Percentiles rank a stretch among this genome's conserved stretches.
Conservation (phyloP, 2,113 vertebrate genomes). For the Sterrhoptilus dennistouni region DNA sequence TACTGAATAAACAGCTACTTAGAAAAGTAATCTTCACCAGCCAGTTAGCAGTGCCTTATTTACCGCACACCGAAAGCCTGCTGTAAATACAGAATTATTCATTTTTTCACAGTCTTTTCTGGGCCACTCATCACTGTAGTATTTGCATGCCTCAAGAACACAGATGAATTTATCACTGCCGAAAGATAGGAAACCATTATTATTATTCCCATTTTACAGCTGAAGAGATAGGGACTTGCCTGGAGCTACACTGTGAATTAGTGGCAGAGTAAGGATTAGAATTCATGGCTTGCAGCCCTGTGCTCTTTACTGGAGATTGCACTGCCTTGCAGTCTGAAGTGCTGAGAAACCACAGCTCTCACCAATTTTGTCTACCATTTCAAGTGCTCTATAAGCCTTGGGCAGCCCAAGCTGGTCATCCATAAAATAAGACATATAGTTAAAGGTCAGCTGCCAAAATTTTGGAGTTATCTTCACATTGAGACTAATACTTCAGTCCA, state of each 20-base stretch:
- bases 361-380: background rate
- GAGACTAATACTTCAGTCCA: background rate
- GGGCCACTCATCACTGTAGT: slow-evolving; percentile 21
- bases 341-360: background rate
- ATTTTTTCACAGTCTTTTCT: slow-evolving; percentile 18
- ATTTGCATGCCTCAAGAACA: slow-evolving; percentile 47
- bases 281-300: slow-evolving; percentile 21
- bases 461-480: background rate
- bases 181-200: slow-evolving; percentile 39
- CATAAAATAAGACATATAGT: slow-evolving; percentile 8
- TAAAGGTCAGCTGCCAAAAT: background rate
- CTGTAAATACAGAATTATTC: slow-evolving; percentile 42
- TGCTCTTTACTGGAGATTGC: background rate
- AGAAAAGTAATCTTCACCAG: slow-evolving; percentile 35
- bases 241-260: slow-evolving; percentile 47
- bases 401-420: background rate
- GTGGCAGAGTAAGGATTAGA: slow-evolving; percentile 30
- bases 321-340: background rate
- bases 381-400: background rate
- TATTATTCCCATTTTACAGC: slow-evolving; percentile 57
- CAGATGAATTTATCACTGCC: background rate
- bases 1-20: slow-evolving; percentile 48
- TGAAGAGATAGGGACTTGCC: slow-evolving; percentile 46
- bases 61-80: slow-evolving; percentile 18
- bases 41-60: slow-evolving; percentile 33